These are phyloP conservation scores for Sminthopsis crassicaudata DNA, from an alignment of 2,113 vertebrate species.

Conservation along the genomic window DNA sequence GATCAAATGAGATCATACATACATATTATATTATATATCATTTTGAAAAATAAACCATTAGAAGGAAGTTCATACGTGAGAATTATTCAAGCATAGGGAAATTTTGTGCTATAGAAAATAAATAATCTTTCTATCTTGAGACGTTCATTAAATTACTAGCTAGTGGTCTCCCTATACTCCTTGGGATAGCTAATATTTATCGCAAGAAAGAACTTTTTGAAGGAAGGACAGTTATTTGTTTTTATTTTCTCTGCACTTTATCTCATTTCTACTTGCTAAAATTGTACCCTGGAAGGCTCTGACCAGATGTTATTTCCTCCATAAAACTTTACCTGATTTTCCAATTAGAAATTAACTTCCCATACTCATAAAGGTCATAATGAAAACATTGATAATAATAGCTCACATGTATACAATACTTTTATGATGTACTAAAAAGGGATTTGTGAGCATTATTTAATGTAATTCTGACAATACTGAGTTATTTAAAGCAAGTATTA, in stretches of 20 bases:
- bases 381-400: background rate
- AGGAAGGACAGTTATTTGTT: background rate
- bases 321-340: background rate
- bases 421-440: background rate
- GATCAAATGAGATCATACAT: background rate
- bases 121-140: slow-evolving; percentile 2
- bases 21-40: background rate
- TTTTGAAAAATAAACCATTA: background rate
- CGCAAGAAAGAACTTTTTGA: background rate
- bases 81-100: background rate
- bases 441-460: background rate
- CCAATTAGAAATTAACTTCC: background rate
- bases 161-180: background rate
- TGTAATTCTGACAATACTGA: background rate
- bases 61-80: background rate
- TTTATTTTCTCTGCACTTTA: background rate
- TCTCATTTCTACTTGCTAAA: background rate
- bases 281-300: background rate
- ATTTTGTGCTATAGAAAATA: background rate
- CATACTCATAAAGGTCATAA: background rate
- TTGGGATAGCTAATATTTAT: background rate
- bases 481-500: background rate
- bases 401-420: background rate
- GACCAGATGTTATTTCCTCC: background rate
- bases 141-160: background rate